A percentile compares a stretch with the other conserved stretches of the same genome.
Evolutionary conservation across 2,113 vertebrate species (phyloP).

Genomic region (Gobius niger): DNA sequence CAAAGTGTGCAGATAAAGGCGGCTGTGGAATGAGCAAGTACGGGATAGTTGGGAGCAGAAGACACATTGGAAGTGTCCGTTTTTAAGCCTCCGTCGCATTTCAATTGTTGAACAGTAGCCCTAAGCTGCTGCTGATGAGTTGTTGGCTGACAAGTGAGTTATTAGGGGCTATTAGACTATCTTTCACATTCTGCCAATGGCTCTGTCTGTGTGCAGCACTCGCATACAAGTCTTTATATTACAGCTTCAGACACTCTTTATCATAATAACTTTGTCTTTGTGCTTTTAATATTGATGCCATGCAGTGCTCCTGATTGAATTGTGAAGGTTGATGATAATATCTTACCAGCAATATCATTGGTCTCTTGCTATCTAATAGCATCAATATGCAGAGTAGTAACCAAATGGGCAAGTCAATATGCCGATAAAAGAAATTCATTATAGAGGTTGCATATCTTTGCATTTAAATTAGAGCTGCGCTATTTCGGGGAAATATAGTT

Average conservation of each 20-base stretch:
- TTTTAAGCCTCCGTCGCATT: slow-evolving; percentile 45
- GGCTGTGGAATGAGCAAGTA: slow-evolving; percentile 53
- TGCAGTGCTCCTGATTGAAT: background rate
- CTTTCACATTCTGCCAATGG: slow-evolving; percentile 52
- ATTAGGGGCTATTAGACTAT: slow-evolving; percentile 59
- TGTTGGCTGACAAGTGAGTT: slow-evolving; percentile 50
- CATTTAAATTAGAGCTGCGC: background rate
- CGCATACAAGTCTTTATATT: slow-evolving; percentile 56
- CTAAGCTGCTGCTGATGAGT: slow-evolving; percentile 41
- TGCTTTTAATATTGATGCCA: slow-evolving; percentile 19
- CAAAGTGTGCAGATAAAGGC: slow-evolving; percentile 41
- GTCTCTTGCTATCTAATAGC: background rate
- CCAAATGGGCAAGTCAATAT: background rate
- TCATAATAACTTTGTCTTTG: slow-evolving; percentile 28
- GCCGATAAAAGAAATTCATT: slow-evolving; percentile 3
- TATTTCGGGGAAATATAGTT: no score
- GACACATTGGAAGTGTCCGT: slow-evolving; percentile 47
- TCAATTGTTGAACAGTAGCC: slow-evolving; percentile 54
- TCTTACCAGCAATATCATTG: slow-evolving; percentile 2
- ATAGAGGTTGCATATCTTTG: background rate
- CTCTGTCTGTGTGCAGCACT: slow-evolving; percentile 48
- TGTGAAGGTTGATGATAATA: background rate
- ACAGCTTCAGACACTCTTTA: slow-evolving; percentile 58
- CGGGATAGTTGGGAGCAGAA: slow-evolving; percentile 39
- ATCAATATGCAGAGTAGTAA: background rate